Conservation (phyloP, 2,797 vertebrate genomes). For the Galago senegalensis region DNA sequence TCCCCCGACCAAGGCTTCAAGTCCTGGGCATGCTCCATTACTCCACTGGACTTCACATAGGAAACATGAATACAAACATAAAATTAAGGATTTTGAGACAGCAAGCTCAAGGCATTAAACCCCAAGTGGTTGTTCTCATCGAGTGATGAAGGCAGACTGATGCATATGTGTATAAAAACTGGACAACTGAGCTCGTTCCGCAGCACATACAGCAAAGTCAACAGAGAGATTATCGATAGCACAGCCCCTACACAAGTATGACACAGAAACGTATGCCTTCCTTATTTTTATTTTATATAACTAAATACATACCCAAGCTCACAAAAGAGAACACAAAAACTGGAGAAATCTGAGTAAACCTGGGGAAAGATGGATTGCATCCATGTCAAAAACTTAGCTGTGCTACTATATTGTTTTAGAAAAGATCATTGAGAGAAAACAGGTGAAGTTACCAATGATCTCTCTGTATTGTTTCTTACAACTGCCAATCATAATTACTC, state of each 20-base stretch:
- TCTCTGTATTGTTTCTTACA: neutral
- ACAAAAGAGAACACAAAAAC: neutral
- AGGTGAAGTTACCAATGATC: neutral
- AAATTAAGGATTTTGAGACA: neutral
- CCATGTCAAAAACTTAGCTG: neutral
- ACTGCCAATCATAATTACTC: neutral
- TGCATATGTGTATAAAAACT: neutral
- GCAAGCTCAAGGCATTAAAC: neutral
- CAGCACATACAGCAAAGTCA: neutral
- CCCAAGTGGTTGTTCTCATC: neutral
- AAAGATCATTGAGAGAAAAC: neutral
- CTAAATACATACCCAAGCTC: neutral
- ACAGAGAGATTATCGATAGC: neutral
- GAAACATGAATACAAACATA: conserved; percentile 15
- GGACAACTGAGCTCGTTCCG: neutral
- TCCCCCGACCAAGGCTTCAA: neutral
- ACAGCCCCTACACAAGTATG: neutral
- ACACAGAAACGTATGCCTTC: neutral
- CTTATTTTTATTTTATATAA: conserved; percentile 36
- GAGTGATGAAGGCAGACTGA: neutral
- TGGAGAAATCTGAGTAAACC: neutral
- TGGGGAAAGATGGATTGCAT: neutral
- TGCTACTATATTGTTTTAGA: neutral
- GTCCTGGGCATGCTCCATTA: accelerated
- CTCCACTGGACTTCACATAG: neutral